Base-by-base conservation (phyloP, 2,888 invertebrate genomes). In the Lycia hirtaria region DNA sequence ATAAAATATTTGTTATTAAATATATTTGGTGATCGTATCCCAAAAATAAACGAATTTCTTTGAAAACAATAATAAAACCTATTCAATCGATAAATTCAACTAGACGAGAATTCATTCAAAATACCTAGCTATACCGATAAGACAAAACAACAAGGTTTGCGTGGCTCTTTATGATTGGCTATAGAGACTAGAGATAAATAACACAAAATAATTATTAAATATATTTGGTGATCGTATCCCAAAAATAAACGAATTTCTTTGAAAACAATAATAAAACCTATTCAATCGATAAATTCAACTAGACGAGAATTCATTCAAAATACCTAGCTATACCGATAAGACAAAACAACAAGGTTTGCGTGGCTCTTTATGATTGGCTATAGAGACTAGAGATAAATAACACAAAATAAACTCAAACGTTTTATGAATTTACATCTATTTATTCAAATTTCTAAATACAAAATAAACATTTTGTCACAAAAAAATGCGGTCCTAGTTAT, bases 381-480 rank as follows among this genome's bases (percentile, higher is more conserved):
- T 7, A 15, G 41, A 26, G 41, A 26, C 41, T 43, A 20, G 4
- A 15, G 41, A 26, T 26, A 26, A 26, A 12, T 6, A 12, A 26
- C 30, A 28, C 0, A 65, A 65, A 58, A 66, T 56, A 64, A 56
- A 50, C 55, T 24, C 37, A 38, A n/a, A 37, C 30, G 50, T 64
- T 61, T 57, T 20, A 68, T 69, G 64, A 66, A 73, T 78, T 66
- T 72, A 78, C 30, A 28, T 44, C 30, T 41, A 41, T 22, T 14
- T 14, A 26, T 74, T 77, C 51, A 65, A 57, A 68, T 71, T 65
- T 56, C 38, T 59, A 67, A 70, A 65, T 30, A 12, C 7, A 44
- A 30, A 59, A 65, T 61, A 61, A 50, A 63, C 54, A 52, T 69
- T 73, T 66, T 65, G 69, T 65, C 77, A 75, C 69, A 68, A 66